Evolutionary conservation across 2,113 vertebrate genomes (phyloP).

Genomic region (Arizona elegans): DNA sequence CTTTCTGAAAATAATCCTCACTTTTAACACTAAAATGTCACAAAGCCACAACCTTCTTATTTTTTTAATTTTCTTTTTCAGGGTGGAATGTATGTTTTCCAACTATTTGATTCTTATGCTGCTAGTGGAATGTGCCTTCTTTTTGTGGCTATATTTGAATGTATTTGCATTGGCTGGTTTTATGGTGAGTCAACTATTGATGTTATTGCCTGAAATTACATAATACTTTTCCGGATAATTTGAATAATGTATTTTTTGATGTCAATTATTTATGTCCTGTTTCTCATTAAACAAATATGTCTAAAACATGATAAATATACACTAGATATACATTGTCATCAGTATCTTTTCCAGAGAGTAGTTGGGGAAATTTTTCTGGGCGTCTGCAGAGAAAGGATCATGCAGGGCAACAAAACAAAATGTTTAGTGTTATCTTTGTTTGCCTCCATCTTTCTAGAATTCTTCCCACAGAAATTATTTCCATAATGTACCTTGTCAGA

Average conservation of each 20-base stretch:
- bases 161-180: conserved; percentile 95
- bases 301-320: neutral
- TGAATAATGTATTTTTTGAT: neutral
- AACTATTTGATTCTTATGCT: conserved; percentile 94
- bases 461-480: neutral
- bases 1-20: neutral
- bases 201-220: neutral
- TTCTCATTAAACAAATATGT: neutral
- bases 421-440: neutral
- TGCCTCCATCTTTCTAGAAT: neutral
- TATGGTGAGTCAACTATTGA: conserved; percentile 81
- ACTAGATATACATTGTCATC: neutral
- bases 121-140: conserved; percentile 98
- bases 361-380: neutral
- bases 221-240: neutral
- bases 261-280: neutral
- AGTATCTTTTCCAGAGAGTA: neutral
- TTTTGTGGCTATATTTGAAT: conserved; percentile 98
- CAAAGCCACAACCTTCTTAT: neutral
- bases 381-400: too few relatives aligned
- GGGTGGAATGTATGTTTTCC: conserved; percentile 99
- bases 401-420: neutral
- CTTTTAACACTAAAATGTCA: neutral
- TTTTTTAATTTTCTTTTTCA: conserved; percentile 51
- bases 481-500: neutral